Percentiles rank a stretch among this genome's conserved stretches.
phyloP scores from a whole-genome alignment of 2,888 invertebrate species.

The Ornithoptera priamus region DNA sequence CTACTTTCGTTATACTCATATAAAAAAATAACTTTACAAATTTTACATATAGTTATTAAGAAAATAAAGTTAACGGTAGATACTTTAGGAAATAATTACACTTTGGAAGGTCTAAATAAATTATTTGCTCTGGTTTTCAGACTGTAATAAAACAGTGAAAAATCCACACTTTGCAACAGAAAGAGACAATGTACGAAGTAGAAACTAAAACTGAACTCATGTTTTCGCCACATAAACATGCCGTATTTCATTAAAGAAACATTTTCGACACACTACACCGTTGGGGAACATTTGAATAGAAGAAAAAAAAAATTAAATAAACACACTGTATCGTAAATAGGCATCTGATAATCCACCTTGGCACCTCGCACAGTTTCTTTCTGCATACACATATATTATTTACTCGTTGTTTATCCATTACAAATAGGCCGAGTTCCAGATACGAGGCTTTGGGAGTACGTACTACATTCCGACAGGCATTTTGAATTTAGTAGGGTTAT shows the following conservation, averaged over 20 bases:
- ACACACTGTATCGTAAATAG: constrained; percentile 41
- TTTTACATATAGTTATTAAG: too few species aligned
- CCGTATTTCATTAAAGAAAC: neutral
- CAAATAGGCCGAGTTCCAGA: constrained; percentile 38
- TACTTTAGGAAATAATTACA: too few species aligned
- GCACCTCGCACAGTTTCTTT: constrained; percentile 35
- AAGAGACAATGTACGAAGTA: neutral
- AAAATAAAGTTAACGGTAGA: too few species aligned
- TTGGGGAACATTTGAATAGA: constrained; percentile 42
- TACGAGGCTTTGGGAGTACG: constrained; percentile 12
- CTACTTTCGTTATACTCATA: too few species aligned
- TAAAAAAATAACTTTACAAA: too few species aligned
- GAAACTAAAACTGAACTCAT: neutral
- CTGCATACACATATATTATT: constrained; percentile 35
- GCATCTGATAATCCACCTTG: constrained; percentile 43
- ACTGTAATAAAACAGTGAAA: neutral
- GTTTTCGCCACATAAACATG: neutral
- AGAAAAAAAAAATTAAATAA: constrained; percentile 42
- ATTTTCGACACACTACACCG: constrained; percentile 31
- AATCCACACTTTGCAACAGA: neutral
- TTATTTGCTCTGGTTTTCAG: neutral
- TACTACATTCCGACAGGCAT: constrained; percentile 18
- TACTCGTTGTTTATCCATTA: constrained; percentile 32
- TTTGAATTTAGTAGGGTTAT: neutral
- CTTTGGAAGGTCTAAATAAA: too few species aligned